phyloP scores from a whole-genome alignment of 2,113 vertebrate species.

The Antidorcas marsupialis region DNA sequence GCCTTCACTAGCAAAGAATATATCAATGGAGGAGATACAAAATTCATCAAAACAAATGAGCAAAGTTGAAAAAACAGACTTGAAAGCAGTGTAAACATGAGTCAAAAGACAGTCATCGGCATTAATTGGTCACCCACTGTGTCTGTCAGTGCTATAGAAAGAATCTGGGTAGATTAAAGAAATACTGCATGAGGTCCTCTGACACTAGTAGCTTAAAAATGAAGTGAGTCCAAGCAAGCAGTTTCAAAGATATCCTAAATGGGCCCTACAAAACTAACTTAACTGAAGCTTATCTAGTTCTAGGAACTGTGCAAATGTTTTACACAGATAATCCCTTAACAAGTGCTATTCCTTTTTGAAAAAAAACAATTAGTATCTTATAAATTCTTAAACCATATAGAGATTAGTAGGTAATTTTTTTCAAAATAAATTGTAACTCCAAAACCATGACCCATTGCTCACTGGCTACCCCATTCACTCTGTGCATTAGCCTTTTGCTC shows the following conservation, averaged over 20 bases:
- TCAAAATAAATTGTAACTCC: not conserved
- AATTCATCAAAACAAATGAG: conserved; percentile 12
- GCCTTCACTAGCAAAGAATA: not conserved
- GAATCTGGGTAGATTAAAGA: not conserved
- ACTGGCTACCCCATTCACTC: not conserved
- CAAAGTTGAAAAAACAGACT: not conserved
- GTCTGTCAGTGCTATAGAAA: not conserved
- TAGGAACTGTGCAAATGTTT: not conserved
- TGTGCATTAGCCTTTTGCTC: not conserved
- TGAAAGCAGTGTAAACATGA: conserved; percentile 23
- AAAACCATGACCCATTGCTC: not conserved
- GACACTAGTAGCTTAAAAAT: not conserved
- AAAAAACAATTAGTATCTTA: not conserved
- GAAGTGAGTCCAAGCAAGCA: not conserved
- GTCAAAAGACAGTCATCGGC: not conserved
- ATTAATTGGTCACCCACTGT: not conserved
- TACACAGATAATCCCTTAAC: not conserved
- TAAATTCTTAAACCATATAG: not conserved
- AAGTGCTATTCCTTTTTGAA: not conserved
- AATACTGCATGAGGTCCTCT: not conserved
- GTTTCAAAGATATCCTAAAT: not conserved
- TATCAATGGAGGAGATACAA: not conserved
- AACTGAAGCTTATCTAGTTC: not conserved
- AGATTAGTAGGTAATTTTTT: not conserved
- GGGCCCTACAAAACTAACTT: not conserved